Evolutionary conservation across 2,797 vertebrate genomes (phyloP).

Genomic region (Danio kyathit): DNA sequence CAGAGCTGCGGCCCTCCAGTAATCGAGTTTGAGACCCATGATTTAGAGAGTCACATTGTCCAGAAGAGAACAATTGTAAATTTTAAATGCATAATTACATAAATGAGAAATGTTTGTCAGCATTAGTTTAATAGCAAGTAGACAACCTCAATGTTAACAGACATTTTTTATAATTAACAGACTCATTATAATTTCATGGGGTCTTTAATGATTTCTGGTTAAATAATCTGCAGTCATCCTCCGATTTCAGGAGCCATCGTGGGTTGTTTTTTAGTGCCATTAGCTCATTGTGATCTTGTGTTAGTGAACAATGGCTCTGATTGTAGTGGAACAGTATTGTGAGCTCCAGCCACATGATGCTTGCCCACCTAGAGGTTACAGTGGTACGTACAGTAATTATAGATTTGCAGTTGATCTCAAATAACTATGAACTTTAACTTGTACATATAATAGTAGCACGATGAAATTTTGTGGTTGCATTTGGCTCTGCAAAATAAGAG

Average conservation of each 20-base stretch:
- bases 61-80: background rate
- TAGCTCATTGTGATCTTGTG: background rate
- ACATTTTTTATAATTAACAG: background rate
- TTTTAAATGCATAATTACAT: background rate
- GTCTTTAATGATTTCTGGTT: background rate
- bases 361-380: background rate
- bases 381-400: background rate
- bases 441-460: background rate
- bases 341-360: background rate
- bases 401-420: background rate
- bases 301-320: constrained; percentile 13
- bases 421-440: background rate
- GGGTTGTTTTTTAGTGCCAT: background rate
- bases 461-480: background rate
- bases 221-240: background rate
- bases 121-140: background rate
- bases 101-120: background rate
- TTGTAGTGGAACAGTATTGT: background rate
- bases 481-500: constrained; percentile 1
- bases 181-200: background rate
- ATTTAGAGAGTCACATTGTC: background rate
- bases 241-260: background rate
- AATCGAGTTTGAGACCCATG: background rate
- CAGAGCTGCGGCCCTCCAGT: too few relatives aligned
- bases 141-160: background rate